Evolutionary conservation across 2,113 vertebrate species (phyloP).

Genomic region (Pleuronectes platessa): DNA sequence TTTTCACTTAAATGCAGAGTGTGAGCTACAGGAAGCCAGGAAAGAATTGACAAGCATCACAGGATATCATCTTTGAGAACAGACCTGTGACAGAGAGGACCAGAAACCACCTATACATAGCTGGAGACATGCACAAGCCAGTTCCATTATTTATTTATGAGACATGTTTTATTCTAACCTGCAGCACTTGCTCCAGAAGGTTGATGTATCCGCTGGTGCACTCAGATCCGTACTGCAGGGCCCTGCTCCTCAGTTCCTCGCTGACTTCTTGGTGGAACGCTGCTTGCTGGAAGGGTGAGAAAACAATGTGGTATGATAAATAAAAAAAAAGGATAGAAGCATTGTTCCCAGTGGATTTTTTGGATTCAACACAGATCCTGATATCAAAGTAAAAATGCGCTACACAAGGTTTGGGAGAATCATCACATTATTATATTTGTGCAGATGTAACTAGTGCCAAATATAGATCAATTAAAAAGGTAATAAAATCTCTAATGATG

Average conservation of each 20-base stretch:
- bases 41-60: background rate
- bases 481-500: background rate
- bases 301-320: constrained; percentile 2
- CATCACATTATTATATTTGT: background rate
- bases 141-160: constrained; percentile 31
- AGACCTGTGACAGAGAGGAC: background rate
- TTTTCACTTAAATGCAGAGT: background rate
- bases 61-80: constrained; percentile 13
- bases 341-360: background rate
- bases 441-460: background rate
- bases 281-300: constrained; percentile 86
- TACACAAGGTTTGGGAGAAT: background rate
- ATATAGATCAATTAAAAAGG: background rate
- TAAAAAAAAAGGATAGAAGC: constrained; percentile 15
- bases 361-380: background rate
- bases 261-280: constrained; percentile 91
- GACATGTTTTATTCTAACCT: constrained; percentile 78
- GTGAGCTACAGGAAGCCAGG: constrained; percentile 3
- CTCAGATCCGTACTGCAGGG: constrained; percentile 89
- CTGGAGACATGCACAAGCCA: background rate
- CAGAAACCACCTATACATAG: no score
- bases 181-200: constrained; percentile 94
- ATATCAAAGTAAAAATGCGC: constrained; percentile 3
- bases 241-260: constrained; percentile 87
- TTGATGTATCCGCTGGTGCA: constrained; percentile 93